phyloP scores from a whole-genome alignment of 2,113 vertebrate genomes.

The Tinamus guttatus region DNA sequence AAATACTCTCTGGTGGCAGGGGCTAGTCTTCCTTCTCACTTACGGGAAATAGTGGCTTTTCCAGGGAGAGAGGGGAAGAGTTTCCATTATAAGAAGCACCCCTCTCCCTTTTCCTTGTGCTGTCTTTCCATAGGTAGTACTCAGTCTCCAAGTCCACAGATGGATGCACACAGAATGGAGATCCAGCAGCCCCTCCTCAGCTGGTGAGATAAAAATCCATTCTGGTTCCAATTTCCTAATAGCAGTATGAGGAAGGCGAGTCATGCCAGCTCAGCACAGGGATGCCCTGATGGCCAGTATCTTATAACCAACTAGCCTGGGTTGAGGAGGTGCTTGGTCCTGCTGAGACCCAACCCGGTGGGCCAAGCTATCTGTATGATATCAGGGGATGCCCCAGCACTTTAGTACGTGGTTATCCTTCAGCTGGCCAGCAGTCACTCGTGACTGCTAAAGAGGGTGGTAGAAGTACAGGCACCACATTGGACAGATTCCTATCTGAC shows the following conservation, averaged over 20 bases:
- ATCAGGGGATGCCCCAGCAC: neutral
- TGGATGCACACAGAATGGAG: neutral
- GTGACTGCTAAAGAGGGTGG: neutral
- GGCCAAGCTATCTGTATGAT: neutral
- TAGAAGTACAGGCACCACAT: neutral
- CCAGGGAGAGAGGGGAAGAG: constrained; percentile 53
- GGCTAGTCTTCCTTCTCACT: constrained; percentile 76
- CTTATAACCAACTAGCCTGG: neutral
- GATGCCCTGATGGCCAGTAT: rapidly evolving
- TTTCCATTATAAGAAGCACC: neutral
- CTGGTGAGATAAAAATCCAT: rapidly evolving
- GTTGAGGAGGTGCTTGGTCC: neutral
- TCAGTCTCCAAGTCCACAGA: neutral
- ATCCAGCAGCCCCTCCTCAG: neutral
- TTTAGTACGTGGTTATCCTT: neutral
- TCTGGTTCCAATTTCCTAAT: neutral
- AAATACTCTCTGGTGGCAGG: constrained; percentile 78
- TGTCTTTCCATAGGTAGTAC: neutral
- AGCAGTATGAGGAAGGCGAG: neutral
- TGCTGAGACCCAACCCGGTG: neutral
- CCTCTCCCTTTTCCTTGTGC: neutral
- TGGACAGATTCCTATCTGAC: neutral
- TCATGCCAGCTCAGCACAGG: neutral
- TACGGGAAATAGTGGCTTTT: constrained; percentile 79
- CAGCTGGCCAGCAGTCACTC: neutral